Evolutionary conservation across 1,140 invertebrate genomes (phyloP).

Genomic region (Nomia melanderi): DNA sequence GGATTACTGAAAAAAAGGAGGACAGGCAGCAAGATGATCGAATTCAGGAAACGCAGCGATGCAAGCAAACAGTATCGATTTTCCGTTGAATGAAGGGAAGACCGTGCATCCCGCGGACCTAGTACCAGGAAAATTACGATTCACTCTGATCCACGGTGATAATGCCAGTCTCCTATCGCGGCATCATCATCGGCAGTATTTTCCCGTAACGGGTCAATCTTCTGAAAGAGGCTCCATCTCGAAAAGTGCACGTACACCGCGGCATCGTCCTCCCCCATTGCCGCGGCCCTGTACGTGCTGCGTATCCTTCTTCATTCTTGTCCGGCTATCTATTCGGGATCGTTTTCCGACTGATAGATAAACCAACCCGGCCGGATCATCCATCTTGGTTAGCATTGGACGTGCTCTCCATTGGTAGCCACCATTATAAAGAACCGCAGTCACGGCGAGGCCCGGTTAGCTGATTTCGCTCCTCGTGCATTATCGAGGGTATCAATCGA

Average conservation of each 20-base stretch:
- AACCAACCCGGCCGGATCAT: conserved; percentile 35
- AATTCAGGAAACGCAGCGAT: neutral
- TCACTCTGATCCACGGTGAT: conserved; percentile 43
- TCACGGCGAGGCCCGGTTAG: conserved; percentile 38
- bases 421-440: conserved; percentile 55
- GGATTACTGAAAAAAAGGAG: too few species aligned
- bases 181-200: conserved; percentile 39
- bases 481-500: conserved; percentile 53
- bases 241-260: conserved; percentile 13
- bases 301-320: conserved; percentile 27
- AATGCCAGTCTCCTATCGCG: conserved; percentile 27
- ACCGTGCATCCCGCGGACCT: neutral
- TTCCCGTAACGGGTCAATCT: conserved; percentile 39
- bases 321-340: conserved; percentile 35
- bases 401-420: conserved; percentile 22
- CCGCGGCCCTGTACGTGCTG: neutral
- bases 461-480: conserved; percentile 33
- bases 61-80: conserved; percentile 30
- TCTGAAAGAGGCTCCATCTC: conserved; percentile 45
- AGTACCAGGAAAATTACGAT: conserved; percentile 54
- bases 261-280: neutral
- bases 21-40: too few species aligned
- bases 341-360: conserved; percentile 48
- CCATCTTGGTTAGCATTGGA: conserved; percentile 31
- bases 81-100: conserved; percentile 11